A percentile compares a stretch with the other conserved stretches of the same genome.
phyloP scores from a whole-genome alignment of 2,888 invertebrate genomes.

The Lasioglossum malachurum region DNA sequence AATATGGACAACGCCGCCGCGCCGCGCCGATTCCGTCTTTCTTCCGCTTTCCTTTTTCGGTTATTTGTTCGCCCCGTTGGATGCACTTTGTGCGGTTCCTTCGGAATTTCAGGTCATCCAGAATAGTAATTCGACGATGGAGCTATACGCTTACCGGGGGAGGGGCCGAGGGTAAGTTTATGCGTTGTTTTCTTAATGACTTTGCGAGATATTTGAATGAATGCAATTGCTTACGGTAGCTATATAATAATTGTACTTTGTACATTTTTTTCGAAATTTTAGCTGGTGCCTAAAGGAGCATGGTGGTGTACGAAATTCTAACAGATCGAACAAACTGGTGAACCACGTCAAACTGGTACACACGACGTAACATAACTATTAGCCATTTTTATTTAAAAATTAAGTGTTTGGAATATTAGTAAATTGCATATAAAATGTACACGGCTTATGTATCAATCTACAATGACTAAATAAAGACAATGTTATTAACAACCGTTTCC shows the following conservation, averaged over 20 bases:
- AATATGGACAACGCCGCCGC: slow-evolving; percentile 43
- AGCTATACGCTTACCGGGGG: not conserved
- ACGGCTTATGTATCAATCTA: no score
- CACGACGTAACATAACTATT: no score
- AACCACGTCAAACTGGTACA: no score
- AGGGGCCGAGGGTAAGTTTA: not conserved
- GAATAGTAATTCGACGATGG: not conserved
- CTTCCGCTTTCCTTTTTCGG: slow-evolving; percentile 6
- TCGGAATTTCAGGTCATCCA: not conserved
- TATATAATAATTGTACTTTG: not conserved
- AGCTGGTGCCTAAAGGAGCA: not conserved
- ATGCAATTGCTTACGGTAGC: fast-evolving
- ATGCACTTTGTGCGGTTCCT: not conserved
- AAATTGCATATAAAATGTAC: no score
- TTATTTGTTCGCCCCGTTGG: not conserved
- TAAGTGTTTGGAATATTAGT: no score
- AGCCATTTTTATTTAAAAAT: no score
- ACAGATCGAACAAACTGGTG: no score
- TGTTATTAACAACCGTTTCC: no score
- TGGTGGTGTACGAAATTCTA: no score
- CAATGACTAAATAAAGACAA: no score
- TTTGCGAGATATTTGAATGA: not conserved
- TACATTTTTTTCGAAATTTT: not conserved
- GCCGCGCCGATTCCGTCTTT: not conserved
- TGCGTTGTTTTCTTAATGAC: not conserved